These are phyloP conservation scores for Labrus mixtus DNA, from an alignment of 2,113 vertebrate genomes.

Conservation along the genomic window DNA sequence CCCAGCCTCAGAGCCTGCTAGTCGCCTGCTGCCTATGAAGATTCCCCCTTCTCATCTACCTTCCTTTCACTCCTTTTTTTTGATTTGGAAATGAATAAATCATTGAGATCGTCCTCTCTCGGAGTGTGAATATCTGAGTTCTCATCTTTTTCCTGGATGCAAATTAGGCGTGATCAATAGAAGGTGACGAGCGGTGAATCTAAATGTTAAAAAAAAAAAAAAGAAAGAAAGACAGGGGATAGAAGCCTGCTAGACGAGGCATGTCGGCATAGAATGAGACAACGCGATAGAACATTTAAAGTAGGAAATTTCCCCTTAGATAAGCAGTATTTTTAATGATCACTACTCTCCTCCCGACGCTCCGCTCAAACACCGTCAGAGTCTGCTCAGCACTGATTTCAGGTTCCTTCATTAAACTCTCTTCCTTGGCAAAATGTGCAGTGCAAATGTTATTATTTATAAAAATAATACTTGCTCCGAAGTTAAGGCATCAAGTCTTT, in stretches of 20 bases:
- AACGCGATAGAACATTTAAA: constrained; percentile 80
- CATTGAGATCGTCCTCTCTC: constrained; percentile 93
- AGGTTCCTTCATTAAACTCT: constrained; percentile 61
- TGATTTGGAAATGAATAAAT: constrained; percentile 99
- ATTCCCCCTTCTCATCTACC: constrained; percentile 97
- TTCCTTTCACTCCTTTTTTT: constrained; percentile 83
- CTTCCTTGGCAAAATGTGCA: constrained; percentile 39
- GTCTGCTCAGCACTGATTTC: constrained; percentile 74
- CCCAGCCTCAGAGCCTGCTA: constrained; percentile 93
- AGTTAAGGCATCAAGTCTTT: constrained; percentile 24
- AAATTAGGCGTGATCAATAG: constrained; percentile 99
- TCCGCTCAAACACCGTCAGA: constrained; percentile 55
- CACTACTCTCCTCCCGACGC: constrained; percentile 52
- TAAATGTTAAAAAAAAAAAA: constrained; percentile 69
- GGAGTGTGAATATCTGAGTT: constrained; percentile 94
- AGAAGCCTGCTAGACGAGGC: constrained; percentile 80
- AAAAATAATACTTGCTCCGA: constrained; percentile 39
- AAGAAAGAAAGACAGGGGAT: constrained; percentile 50
- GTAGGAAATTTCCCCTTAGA: constrained; percentile 82
- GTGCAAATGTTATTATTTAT: constrained; percentile 71
- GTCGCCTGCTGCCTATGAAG: constrained; percentile 94
- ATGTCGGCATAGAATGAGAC: constrained; percentile 72
- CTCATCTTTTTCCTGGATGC: constrained; percentile 94
- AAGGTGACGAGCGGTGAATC: constrained; percentile 84
- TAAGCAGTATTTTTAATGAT: constrained; percentile 87